A percentile compares a stretch with the other conserved stretches of the same genome.
Conservation (phyloP, 2,113 vertebrate genomes). For the Mobula hypostoma region DNA sequence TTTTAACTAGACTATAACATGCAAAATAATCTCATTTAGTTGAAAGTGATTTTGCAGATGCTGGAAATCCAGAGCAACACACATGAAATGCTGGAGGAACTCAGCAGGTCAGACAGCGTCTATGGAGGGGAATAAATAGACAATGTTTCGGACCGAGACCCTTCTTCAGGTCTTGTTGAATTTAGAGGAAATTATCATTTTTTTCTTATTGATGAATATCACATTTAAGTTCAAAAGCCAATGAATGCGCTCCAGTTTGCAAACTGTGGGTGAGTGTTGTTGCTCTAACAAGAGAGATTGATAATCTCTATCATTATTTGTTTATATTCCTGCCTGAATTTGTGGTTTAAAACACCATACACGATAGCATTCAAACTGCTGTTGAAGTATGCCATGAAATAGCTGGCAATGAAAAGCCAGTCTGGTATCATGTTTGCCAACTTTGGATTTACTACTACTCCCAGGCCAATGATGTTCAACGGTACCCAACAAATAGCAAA, state of each 20-base stretch:
- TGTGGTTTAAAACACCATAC: conserved; percentile 68
- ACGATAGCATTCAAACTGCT: conserved; percentile 72
- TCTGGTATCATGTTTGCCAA: conserved; percentile 58
- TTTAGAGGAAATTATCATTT: not conserved
- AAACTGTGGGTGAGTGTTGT: not conserved
- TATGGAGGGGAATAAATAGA: too few species aligned
- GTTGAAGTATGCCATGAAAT: conserved; percentile 77
- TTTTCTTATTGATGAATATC: not conserved
- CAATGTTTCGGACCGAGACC: too few species aligned
- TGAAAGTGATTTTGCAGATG: not conserved
- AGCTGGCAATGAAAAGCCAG: conserved; percentile 71
- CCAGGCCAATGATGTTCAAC: conserved; percentile 67
- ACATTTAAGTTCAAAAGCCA: not conserved
- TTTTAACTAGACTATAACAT: not conserved
- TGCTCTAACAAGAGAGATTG: conserved; percentile 56
- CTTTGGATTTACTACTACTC: conserved; percentile 59
- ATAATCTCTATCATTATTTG: conserved; percentile 63
- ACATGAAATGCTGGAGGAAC: too few species aligned
- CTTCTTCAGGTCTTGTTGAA: too few species aligned
- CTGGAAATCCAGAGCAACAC: too few species aligned
- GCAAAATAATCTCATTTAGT: not conserved
- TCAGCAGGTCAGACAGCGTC: too few species aligned
- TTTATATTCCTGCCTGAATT: conserved; percentile 73
- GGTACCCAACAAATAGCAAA: conserved; percentile 75
- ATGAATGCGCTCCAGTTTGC: not conserved